Evolutionary conservation across 2,888 invertebrate genomes (phyloP).

Genomic region (Stenodera caucasica): DNA sequence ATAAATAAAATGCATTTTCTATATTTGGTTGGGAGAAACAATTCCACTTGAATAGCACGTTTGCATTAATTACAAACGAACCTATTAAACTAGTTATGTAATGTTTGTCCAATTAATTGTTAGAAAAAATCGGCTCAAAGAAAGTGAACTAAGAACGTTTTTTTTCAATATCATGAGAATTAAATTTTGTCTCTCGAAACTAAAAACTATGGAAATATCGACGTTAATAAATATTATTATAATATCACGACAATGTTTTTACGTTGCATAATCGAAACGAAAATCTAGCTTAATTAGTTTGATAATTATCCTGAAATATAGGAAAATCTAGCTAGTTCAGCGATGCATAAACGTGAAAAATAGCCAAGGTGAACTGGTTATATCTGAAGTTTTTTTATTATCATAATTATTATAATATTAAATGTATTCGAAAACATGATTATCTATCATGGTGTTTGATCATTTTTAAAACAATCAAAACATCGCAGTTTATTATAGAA

Average conservation of each 20-base stretch:
- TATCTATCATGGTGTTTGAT: neutral
- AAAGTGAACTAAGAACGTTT: constrained; percentile 4
- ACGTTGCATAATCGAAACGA: constrained; percentile 17
- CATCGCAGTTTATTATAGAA: neutral
- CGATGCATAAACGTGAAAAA: constrained; percentile 30
- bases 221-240: too few relatives aligned
- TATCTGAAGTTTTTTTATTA: constrained; percentile 16
- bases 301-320: constrained; percentile 25
- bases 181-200: too few relatives aligned
- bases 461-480: neutral
- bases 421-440: neutral
- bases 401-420: neutral
- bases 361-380: constrained; percentile 33
- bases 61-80: constrained; percentile 39
- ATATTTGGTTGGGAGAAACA: constrained; percentile 39
- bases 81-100: constrained; percentile 40
- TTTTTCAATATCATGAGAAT: neutral
- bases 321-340: constrained; percentile 29
- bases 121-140: constrained; percentile 32
- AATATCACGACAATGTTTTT: neutral
- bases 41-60: constrained; percentile 43
- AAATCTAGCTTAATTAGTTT: constrained; percentile 21
- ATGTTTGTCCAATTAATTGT: constrained; percentile 40
- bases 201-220: too few relatives aligned
- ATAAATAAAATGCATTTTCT: constrained; percentile 14